These are phyloP conservation scores for Trachops cirrhosus DNA, from an alignment of 2,797 vertebrate species.

Conservation along the genomic window DNA sequence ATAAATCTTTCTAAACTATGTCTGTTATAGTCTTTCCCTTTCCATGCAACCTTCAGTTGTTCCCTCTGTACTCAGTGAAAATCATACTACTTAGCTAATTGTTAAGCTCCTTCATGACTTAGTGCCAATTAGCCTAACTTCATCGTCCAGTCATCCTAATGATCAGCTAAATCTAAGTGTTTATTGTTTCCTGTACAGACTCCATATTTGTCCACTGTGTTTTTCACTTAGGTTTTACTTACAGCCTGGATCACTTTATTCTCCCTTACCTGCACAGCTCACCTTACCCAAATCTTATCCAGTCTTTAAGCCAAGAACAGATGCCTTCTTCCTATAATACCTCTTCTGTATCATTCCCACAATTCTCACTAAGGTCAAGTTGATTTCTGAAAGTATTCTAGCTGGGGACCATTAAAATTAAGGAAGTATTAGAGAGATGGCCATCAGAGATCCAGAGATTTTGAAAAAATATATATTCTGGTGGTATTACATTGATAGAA, in stretches of 20 bases:
- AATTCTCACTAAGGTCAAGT: background rate
- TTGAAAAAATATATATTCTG: background rate
- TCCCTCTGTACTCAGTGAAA: background rate
- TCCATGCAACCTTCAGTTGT: background rate
- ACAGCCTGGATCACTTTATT: background rate
- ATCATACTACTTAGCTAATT: background rate
- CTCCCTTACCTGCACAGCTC: background rate
- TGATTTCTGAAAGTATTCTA: background rate
- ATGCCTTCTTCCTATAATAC: background rate
- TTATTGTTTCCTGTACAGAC: background rate
- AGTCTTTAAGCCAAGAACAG: background rate
- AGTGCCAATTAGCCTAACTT: background rate
- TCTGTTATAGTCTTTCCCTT: background rate
- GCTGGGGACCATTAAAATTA: background rate
- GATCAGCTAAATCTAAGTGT: background rate
- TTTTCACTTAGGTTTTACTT: background rate
- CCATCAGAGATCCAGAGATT: background rate
- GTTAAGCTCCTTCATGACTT: background rate
- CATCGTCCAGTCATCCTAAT: background rate
- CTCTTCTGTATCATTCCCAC: background rate
- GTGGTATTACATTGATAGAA: background rate
- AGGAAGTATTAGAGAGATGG: background rate
- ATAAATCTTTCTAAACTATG: background rate
- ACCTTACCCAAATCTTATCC: background rate
- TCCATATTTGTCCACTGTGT: background rate